Evolutionary conservation across 2,797 vertebrate genomes (phyloP), one percentile per base, ranked within the genome.

Genomic region (Enteromius viviparus): DNA sequence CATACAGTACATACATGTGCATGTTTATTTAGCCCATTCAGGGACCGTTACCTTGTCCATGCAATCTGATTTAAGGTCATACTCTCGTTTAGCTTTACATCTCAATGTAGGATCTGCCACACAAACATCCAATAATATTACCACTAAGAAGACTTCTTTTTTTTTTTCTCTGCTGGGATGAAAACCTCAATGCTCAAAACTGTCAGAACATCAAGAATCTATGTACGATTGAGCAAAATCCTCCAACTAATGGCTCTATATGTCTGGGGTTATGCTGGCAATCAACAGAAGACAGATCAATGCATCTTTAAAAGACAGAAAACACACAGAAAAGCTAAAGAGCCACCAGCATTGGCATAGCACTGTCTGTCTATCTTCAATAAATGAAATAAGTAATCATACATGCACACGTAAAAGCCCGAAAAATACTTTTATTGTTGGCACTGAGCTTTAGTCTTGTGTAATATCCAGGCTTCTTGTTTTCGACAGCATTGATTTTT

Each of bases 401-500:
- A 76, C 32, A 47, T 60, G 10, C 55, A 72, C 69, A 74, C 1
- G 29, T 53, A 21, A 76, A 82, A 82, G 26, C 45, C 15, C 5
- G 1, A 78, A 21, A 65, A 32, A 78, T 66, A 53, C 32, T 15
- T 68, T 32, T 76, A 42, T 82, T 42, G 32, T 75, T 6, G 3
- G 10, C 23, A 2, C 29, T 82, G 60, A 82, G n/a, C 34, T 75
- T 75, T 75, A 32, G 80, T 19, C 47, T 17, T 42, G 17, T 82
- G 49, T 55, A 76, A 76, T 15, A 82, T 76, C 34, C 60, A 55
- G 62, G 49, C 47, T 37, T 81, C 51, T 66, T 82, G 47, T 75
- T 75, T 76, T 82, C 71, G 17, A 76, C 60, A 82, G n/a, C 23
- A 82, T 82, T 55, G 81, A 76, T 82, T 76, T 68, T 49, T 26